Evolutionary conservation across 2,888 invertebrate species (phyloP).

Genomic region (Cynaeus angustus): DNA sequence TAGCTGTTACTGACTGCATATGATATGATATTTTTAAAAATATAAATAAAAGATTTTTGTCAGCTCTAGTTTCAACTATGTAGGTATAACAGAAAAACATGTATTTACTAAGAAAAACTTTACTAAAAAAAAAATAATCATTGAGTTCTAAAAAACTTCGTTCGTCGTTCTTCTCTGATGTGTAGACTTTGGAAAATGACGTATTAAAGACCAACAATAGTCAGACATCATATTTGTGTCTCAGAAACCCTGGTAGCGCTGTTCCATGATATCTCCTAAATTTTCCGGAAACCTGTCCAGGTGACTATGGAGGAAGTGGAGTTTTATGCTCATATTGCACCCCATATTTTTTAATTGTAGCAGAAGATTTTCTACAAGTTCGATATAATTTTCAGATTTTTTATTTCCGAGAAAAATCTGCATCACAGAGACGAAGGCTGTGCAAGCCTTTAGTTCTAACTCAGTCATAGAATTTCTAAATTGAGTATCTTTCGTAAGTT

Average conservation of each 20-base stretch:
- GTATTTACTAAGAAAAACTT: not conserved
- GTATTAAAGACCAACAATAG: constrained; percentile 32
- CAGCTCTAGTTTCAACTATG: not conserved
- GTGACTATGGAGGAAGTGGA: constrained; percentile 5
- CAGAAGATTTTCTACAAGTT: constrained; percentile 4
- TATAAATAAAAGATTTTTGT: no score
- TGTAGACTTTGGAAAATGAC: constrained; percentile 26
- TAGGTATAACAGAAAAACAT: not conserved
- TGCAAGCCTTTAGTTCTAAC: no score
- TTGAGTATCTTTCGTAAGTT: no score
- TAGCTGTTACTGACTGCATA: not conserved
- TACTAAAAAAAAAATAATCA: not conserved
- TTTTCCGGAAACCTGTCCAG: not conserved
- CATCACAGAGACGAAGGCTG: no score
- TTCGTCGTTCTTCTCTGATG: constrained; percentile 21
- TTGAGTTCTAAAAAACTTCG: constrained; percentile 17
- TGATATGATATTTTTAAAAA: no score
- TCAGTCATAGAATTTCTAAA: no score
- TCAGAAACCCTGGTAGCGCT: constrained; percentile 14
- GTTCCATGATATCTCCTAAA: constrained; percentile 9
- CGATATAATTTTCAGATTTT: constrained; percentile 17
- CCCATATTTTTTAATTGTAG: constrained; percentile 5
- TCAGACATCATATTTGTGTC: constrained; percentile 38
- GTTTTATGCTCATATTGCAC: constrained; percentile 14
- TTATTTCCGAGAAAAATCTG: no score